These are phyloP conservation scores for Leucania comma DNA, from an alignment of 2,888 invertebrate species.

Conservation along the genomic window DNA sequence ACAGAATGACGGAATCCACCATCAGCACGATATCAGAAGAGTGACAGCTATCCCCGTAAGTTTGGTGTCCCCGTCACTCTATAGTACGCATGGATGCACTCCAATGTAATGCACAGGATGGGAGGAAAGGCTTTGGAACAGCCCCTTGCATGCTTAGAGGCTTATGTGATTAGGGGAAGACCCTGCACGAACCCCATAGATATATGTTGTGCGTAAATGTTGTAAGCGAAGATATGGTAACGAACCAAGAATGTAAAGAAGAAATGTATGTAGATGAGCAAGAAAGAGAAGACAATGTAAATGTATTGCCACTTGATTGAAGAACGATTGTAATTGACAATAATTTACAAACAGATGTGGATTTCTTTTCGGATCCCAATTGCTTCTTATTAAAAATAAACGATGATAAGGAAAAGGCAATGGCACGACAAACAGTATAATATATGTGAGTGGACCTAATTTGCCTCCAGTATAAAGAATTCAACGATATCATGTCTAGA, in stretches of 20 bases:
- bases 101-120: slow-evolving; percentile 75
- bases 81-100: slow-evolving; percentile 87
- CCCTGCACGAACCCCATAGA: slow-evolving; percentile 87
- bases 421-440: slow-evolving; percentile 12
- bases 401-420: slow-evolving; percentile 33
- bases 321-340: slow-evolving; percentile 23
- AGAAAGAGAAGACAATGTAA: slow-evolving; percentile 45
- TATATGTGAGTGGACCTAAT: slow-evolving; percentile 24
- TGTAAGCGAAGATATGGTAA: slow-evolving; percentile 62
- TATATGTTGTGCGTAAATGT: slow-evolving; percentile 77
- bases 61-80: slow-evolving; percentile 88
- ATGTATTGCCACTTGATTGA: slow-evolving; percentile 24
- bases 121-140: slow-evolving; percentile 85
- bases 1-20: slow-evolving; percentile 77
- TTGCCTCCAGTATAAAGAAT: slow-evolving; percentile 30
- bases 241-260: slow-evolving; percentile 58
- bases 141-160: slow-evolving; percentile 89
- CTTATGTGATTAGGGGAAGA: slow-evolving; percentile 86
- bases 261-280: slow-evolving; percentile 52
- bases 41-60: slow-evolving; percentile 88
- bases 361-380: slow-evolving; percentile 11
- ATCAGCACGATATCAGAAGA: slow-evolving; percentile 78
- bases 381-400: slow-evolving; percentile 34
- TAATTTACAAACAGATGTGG: slow-evolving; percentile 25
- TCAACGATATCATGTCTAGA: slow-evolving; percentile 40